Base-by-base conservation (phyloP, 2,113 vertebrate species). In the Hemiscyllium ocellatum region DNA sequence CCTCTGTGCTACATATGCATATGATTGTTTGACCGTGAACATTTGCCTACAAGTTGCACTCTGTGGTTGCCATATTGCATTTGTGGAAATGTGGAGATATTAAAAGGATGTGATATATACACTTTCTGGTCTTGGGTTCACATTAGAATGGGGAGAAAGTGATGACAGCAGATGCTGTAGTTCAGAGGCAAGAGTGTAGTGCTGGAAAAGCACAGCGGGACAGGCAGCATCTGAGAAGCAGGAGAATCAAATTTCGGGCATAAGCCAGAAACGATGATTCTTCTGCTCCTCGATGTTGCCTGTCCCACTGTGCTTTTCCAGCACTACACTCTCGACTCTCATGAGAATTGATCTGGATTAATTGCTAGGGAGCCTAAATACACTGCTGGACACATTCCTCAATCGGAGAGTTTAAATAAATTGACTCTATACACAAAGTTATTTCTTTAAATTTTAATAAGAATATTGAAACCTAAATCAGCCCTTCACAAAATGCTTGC, bases 381-480 rank as follows among this genome's bases (percentile, higher is more conserved):
- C 26, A 15, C 94, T 95, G 94, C 65, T 42, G 19, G 61, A 19
- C 19, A 37, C 61, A 42, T 6, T 52, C 4, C 0, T 33, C 42
- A 12, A 70, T 15, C n/a, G 47, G 68, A 13, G 61, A 90, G 26
- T 52, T 47, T 95, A 95, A 95, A 95, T 95, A 95, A 95, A 95
- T 94, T 24, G 42, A 95, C 26, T 61, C 87, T 37, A 50, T 24
- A 72, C 42, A 95, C 37, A 72, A 70, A 95, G 37, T 83, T 72
- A 50, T 95, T 95, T 95, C 68, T 72, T 95, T 95, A 72, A 95
- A 72, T 95, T 95, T 95, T 95, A 95, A 95, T 95, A 95, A 95
- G 94, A 95, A 95, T 95, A 95, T 70, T 95, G 94, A 95, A 95
- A 95, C 68, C 94, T 95, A 95, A 94, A 95, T 76, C 94, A 95